phyloP scores from a whole-genome alignment of 2,113 vertebrate genomes.

The Oceanites oceanicus region DNA sequence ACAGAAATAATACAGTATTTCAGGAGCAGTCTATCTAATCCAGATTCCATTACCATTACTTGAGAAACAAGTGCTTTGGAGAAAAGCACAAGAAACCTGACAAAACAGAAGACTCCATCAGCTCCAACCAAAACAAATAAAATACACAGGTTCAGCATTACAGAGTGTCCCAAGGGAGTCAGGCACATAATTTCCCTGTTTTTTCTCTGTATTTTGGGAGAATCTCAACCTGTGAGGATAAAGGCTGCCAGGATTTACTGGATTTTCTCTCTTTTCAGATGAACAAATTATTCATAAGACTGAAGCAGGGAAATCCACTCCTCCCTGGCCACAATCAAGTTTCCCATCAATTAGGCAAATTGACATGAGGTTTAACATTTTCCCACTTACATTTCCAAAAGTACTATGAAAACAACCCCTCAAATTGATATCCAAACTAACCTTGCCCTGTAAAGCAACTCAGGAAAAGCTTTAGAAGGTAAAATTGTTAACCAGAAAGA shows the following conservation, averaged over 20 bases:
- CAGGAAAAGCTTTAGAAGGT: background rate
- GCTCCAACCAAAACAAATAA: background rate
- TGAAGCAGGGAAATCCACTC: background rate
- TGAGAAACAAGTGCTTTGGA: background rate
- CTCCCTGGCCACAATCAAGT: constrained; percentile 30
- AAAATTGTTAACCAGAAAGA: background rate
- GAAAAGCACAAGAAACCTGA: background rate
- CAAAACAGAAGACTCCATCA: background rate
- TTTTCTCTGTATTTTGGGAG: background rate
- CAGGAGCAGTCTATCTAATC: background rate
- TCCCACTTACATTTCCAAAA: background rate
- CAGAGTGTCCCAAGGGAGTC: background rate
- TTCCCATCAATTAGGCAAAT: constrained; percentile 55
- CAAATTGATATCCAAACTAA: background rate
- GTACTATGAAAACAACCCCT: background rate
- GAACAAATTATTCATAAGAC: constrained; percentile 39
- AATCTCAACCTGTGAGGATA: background rate
- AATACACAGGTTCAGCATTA: background rate
- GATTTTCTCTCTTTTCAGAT: constrained; percentile 44
- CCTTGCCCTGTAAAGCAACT: background rate
- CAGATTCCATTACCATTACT: background rate
- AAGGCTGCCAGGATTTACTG: constrained; percentile 17
- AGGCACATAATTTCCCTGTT: background rate
- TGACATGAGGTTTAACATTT: constrained; percentile 52
- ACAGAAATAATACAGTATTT: background rate